phyloP scores from a whole-genome alignment of 2,113 vertebrate genomes.

The Ursus arctos region DNA sequence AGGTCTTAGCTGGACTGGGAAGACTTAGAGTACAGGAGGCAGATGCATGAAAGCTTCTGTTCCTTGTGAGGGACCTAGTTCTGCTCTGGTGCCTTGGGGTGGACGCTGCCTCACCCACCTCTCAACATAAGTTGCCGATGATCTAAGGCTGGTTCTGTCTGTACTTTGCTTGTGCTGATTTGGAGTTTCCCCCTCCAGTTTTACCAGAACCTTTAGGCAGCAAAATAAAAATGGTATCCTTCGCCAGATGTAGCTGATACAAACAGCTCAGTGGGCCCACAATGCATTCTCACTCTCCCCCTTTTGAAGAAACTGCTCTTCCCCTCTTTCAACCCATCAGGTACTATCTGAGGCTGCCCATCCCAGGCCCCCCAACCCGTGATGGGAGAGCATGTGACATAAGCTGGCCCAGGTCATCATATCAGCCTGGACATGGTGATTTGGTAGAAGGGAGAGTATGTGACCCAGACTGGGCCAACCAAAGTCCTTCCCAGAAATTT shows the following conservation, averaged over 20 bases:
- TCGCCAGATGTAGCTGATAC: constrained; percentile 2
- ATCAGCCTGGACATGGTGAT: not conserved
- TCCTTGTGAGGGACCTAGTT: not conserved
- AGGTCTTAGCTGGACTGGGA: not conserved
- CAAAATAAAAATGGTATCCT: constrained; percentile 20
- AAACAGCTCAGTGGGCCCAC: not conserved
- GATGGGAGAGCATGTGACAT: not conserved
- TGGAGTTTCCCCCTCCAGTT: not conserved
- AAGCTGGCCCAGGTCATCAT: not conserved
- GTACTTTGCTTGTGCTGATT: not conserved
- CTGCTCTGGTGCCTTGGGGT: not conserved
- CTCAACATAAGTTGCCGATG: not conserved
- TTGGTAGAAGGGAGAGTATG: not conserved
- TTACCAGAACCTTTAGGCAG: not conserved
- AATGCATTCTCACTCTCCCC: not conserved
- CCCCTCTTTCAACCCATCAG: not conserved
- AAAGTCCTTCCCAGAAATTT: constrained; percentile 47
- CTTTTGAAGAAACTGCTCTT: not conserved
- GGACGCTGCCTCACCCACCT: not conserved
- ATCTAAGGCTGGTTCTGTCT: constrained; percentile 19
- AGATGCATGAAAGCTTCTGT: not conserved
- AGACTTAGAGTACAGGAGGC: constrained; percentile 11
- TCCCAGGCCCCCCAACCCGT: not conserved
- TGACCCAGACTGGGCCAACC: not conserved
- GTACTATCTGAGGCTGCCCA: constrained; percentile 20